Evolutionary conservation across 2,113 vertebrate species (phyloP).

Genomic region (Atractosteus spatula): DNA sequence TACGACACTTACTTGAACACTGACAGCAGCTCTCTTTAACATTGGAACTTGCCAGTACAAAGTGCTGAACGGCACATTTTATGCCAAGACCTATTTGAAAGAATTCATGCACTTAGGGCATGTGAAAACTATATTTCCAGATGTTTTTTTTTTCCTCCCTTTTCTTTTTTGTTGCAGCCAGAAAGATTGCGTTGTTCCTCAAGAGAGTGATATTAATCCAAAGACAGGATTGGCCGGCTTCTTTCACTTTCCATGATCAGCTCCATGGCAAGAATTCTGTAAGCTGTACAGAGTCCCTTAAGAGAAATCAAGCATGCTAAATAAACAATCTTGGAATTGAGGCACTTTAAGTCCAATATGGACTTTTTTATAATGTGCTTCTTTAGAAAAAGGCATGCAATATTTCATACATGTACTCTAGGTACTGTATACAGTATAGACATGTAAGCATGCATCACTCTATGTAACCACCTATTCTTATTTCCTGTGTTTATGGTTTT

Average conservation of each 20-base stretch:
- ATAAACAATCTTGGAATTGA: neutral
- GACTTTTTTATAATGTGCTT: too few relatives aligned
- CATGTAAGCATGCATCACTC: too few relatives aligned
- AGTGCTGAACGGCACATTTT: neutral
- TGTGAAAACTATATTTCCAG: constrained; percentile 12
- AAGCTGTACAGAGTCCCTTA: neutral
- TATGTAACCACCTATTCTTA: too few relatives aligned
- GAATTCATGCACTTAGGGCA: constrained; percentile 3
- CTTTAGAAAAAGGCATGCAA: too few relatives aligned
- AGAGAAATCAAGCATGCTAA: neutral
- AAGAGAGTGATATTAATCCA: neutral
- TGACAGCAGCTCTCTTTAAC: too few relatives aligned
- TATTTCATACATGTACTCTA: too few relatives aligned
- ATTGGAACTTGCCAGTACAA: too few relatives aligned
- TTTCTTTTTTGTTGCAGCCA: neutral
- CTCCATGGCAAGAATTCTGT: neutral
- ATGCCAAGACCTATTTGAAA: neutral
- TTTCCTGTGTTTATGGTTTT: too few relatives aligned
- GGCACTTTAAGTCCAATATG: too few relatives aligned
- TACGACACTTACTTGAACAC: too few relatives aligned
- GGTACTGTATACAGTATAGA: too few relatives aligned
- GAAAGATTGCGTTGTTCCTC: neutral
- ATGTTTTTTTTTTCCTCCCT: neutral
- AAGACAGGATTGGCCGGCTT: neutral
- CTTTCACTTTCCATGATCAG: neutral